Base-by-base conservation (phyloP, 2,797 vertebrate species). In the Acanthurus leucopareius region DNA sequence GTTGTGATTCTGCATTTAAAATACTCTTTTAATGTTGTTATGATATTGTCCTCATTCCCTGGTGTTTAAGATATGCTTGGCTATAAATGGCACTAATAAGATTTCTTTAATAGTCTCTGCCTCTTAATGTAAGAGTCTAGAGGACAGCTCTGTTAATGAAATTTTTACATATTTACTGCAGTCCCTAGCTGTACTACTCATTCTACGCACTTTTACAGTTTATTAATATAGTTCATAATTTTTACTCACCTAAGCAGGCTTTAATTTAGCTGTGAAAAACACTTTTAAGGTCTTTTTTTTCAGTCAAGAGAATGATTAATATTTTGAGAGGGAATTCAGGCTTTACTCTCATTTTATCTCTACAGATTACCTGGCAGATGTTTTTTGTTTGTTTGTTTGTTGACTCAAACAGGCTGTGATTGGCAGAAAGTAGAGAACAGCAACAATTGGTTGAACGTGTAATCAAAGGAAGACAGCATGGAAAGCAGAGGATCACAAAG, bases 1-100 rank as follows among this genome's bases (percentile, higher is more conserved):
- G 68, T 61, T 69, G 49, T 51, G 73, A 77, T 73, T 82, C 42
- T 84, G 61, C 79, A 69, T 90, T 79, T 79, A 65, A 70, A 82
- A 53, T 42, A 19, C 52, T 79, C 54, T 79, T 65, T 67, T 60
- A 66, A 62, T 76, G 69, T 1, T 70, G 45, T 61, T 71, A 45
- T 68, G 61, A 74, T 69, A 44, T 53, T 66, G 54, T 60, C 52
- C n/a, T 73, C 42, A 53, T 59, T 57, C 53, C 54, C 62, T 58
- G 25, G 25, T 75, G 68, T 80, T 79, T 20, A 51, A 69, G 51
- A 78, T 44, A 35, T 28, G 53, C 5, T 59, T 45, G 32, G 54
- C 47, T 76, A 17, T 57, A 45, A 69, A 69, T 77, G 58, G 61
- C 59, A 20, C 45, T 58, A 60, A 61, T 67, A 22, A 61, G 47